A percentile compares a stretch with the other conserved stretches of the same genome.
phyloP scores from a whole-genome alignment of 1,140 invertebrate species.

The Tetranychus cinnabarinus region DNA sequence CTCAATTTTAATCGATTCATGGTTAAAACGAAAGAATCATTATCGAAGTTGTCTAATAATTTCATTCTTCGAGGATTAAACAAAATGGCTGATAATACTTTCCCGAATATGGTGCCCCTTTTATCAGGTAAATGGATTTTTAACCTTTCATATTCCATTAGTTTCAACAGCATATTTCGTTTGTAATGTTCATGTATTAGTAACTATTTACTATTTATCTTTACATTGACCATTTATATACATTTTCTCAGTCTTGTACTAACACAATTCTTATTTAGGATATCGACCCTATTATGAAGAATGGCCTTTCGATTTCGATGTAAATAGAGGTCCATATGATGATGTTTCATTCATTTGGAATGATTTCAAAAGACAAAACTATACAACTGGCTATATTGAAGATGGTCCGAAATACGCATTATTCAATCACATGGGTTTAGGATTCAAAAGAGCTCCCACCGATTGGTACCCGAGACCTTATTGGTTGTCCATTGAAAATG shows the following conservation, averaged over 20 bases:
- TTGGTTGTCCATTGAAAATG: constrained; percentile 14
- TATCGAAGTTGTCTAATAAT: neutral
- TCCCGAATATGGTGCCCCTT: constrained; percentile 20
- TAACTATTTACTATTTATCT: neutral
- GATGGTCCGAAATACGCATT: constrained; percentile 44
- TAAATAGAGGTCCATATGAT: constrained; percentile 1
- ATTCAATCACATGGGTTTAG: constrained; percentile 41
- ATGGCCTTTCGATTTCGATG: neutral
- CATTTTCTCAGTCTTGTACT: neutral
- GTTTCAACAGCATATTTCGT: neutral
- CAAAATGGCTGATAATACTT: constrained; percentile 24
- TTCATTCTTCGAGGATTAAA: constrained; percentile 21
- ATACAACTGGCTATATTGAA: constrained; percentile 50
- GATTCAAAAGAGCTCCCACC: constrained; percentile 46
- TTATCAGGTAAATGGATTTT: neutral
- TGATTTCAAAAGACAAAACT: constrained; percentile 32
- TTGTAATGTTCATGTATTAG: neutral
- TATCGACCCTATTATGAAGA: neutral
- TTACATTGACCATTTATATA: neutral
- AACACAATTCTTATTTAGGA: neutral
- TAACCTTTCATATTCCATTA: too few species aligned
- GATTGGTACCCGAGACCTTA: constrained; percentile 58
- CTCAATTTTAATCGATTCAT: constrained; percentile 6
- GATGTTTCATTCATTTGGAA: constrained; percentile 16
- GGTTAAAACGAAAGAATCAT: neutral